Base-by-base conservation (phyloP, 2,113 vertebrate genomes). In the Physeter macrocephalus region DNA sequence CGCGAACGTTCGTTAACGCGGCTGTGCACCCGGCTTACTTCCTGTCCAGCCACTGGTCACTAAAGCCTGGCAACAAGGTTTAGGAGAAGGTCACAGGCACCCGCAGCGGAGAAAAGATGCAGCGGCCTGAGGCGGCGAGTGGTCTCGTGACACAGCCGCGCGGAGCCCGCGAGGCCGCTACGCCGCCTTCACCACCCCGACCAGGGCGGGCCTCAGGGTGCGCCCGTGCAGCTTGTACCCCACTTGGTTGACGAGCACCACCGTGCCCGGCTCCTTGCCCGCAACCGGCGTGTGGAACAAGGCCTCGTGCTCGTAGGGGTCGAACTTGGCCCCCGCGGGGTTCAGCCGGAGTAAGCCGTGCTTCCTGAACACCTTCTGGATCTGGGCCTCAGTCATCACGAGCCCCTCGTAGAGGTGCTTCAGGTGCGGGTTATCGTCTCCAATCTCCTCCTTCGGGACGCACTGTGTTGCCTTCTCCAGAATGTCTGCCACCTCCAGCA, bases 171-270 rank as follows among this genome's bases (percentile, higher is more conserved):
- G 52, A 17, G 3, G 80, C 71, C 46, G 81, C 98, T 99, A 99
- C 0, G 98, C 98, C 0, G 98, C 99, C 98, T 99, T 99, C 23
- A 99, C 99, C 57, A 99, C 99, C 1, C 99, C 99, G 81, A 99
- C 99, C 49, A 99, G 92, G 3, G 99, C 99, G 0, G 99, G 99
- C 96, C 99, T 98, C 88, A 99, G 99, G 3, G 99, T 99, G 90
- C 99, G 99, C 15, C 99, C 99, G 0, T 99, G 99, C 91, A 99
- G 98, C 99, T 99, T 99, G 92, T 99, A 99, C 92, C 99, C 99
- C 2, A 99, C 99, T 98, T 99, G 99, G 97, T 99, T 99, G 0
- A 99, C 99, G 3, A 99, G 8, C 0, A 99, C 99, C 10, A 99
- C 98, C 0, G 99, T 99, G 98, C 99, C 99, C 0, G 99, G 99